Conservation (phyloP, 2,888 invertebrate genomes). For the Melanargia galathea region DNA sequence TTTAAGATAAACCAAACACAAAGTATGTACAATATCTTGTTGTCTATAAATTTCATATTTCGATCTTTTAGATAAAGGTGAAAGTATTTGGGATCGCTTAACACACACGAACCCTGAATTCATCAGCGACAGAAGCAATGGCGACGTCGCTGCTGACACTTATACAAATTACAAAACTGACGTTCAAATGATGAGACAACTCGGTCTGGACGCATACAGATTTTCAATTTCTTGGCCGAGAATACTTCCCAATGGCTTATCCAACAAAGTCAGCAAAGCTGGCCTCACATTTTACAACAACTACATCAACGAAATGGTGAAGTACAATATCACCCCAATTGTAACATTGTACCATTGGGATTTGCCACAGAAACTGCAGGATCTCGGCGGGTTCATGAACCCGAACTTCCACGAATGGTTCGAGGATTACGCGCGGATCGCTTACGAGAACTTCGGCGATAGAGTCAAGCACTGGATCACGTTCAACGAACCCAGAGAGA, state of each 20-base stretch:
- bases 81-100: slow-evolving; percentile 63
- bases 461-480: slow-evolving; percentile 82
- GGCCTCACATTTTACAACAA: slow-evolving; percentile 85
- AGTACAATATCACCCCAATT: slow-evolving; percentile 83
- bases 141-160: slow-evolving; percentile 82
- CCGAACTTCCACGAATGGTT: slow-evolving; percentile 71
- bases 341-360: slow-evolving; percentile 82
- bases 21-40: background rate
- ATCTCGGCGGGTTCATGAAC: slow-evolving; percentile 79
- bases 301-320: slow-evolving; percentile 83
- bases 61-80: slow-evolving; percentile 62
- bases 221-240: slow-evolving; percentile 85
- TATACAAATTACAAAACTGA: slow-evolving; percentile 84
- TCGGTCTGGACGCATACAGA: slow-evolving; percentile 74
- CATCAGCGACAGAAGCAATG: slow-evolving; percentile 65
- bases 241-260: slow-evolving; percentile 80
- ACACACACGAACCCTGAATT: slow-evolving; percentile 54
- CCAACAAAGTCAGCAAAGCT: slow-evolving; percentile 76
- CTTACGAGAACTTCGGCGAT: slow-evolving; percentile 70
- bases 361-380: slow-evolving; percentile 77
- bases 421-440: slow-evolving; percentile 71
- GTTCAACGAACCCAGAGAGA: slow-evolving; percentile 79
- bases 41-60: no score
- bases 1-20: background rate
- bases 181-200: slow-evolving; percentile 69